These are phyloP conservation scores for Pogonophryne albipinna DNA, from an alignment of 2,797 vertebrate genomes.

Conservation along the genomic window DNA sequence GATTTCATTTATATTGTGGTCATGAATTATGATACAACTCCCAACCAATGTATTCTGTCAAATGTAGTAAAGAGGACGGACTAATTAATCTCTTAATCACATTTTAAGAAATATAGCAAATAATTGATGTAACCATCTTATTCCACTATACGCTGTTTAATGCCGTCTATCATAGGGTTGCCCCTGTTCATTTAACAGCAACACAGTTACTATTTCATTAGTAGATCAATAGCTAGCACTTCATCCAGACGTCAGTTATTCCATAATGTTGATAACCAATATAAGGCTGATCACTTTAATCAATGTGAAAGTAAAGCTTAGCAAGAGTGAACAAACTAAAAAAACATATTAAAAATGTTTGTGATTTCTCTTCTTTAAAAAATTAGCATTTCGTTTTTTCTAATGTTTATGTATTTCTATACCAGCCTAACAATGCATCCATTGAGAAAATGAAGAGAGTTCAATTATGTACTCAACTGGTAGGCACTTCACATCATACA, in stretches of 20 bases:
- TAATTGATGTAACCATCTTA: background rate
- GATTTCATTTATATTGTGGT: background rate
- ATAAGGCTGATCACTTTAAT: background rate
- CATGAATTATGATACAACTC: background rate
- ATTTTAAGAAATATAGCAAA: background rate
- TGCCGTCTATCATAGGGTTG: background rate
- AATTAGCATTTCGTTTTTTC: background rate
- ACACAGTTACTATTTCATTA: background rate
- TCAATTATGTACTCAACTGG: constrained; percentile 19
- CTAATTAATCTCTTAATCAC: background rate
- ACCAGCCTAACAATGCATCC: background rate
- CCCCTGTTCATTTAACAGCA: background rate
- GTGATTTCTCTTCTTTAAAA: background rate
- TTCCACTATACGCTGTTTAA: background rate
- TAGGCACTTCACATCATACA: constrained; percentile 7
- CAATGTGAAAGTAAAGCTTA: background rate
- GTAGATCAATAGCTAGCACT: background rate
- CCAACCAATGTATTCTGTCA: background rate
- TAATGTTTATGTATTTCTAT: background rate
- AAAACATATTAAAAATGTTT: background rate
- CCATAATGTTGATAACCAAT: background rate
- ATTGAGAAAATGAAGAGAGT: constrained; percentile 1
- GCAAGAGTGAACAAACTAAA: background rate
- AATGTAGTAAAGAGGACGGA: background rate
- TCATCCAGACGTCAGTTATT: background rate